These are phyloP conservation scores for Drosophila macrospina DNA, from an alignment of 2,888 invertebrate species.

Conservation along the genomic window DNA sequence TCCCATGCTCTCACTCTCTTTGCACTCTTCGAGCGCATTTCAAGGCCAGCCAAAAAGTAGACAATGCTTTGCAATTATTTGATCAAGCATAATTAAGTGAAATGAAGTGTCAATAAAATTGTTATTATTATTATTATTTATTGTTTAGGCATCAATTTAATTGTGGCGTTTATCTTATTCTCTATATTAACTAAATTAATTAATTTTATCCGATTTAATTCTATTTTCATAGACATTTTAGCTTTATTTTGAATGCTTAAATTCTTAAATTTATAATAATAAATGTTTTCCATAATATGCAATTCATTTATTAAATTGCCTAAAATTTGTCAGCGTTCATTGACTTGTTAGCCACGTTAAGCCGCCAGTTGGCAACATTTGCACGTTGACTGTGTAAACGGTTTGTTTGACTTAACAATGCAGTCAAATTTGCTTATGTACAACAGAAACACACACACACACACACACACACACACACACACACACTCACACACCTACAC, in stretches of 20 bases:
- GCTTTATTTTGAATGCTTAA: too few relatives aligned
- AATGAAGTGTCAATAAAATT: too few relatives aligned
- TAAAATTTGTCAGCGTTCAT: constrained; percentile 39
- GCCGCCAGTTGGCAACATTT: constrained; percentile 54
- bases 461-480: constrained; percentile 19
- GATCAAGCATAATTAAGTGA: too few relatives aligned
- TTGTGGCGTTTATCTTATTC: background rate
- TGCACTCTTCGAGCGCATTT: constrained; percentile 31
- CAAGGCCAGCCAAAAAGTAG: constrained; percentile 73
- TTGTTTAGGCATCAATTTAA: too few relatives aligned
- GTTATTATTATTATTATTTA: too few relatives aligned
- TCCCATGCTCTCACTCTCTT: background rate
- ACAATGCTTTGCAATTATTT: constrained; percentile 34
- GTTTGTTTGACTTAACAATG: constrained; percentile 73
- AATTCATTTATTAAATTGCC: constrained; percentile 8
- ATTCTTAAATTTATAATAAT: too few relatives aligned
- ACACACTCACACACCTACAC: constrained; percentile 53
- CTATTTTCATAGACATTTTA: too few relatives aligned
- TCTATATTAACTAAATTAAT: background rate
- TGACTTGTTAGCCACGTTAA: constrained; percentile 31
- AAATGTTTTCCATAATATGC: background rate
- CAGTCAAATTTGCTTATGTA: constrained; percentile 58
- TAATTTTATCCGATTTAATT: background rate
- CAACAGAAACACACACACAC: constrained; percentile 44
- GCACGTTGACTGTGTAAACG: constrained; percentile 55